Evolutionary conservation across 2,113 vertebrate species (phyloP).

Genomic region (Sapayoa aenigma): DNA sequence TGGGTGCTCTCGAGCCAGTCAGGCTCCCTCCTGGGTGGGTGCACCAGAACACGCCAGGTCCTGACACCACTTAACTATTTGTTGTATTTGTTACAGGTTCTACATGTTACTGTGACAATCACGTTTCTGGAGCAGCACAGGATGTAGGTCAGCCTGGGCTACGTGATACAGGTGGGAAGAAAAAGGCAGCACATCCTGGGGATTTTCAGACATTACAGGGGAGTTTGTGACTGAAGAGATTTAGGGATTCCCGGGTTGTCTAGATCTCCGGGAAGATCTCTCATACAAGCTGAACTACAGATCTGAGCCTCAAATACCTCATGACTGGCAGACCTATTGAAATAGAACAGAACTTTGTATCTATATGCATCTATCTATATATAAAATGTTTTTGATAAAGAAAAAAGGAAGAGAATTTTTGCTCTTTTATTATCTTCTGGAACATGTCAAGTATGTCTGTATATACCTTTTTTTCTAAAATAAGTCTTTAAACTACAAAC

Average conservation of each 20-base stretch:
- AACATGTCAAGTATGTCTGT: accelerated
- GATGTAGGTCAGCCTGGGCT: not conserved
- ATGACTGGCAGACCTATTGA: not conserved
- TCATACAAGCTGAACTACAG: not conserved
- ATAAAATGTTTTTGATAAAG: not conserved
- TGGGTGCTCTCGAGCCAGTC: not conserved
- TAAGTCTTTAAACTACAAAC: not conserved
- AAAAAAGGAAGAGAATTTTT: not conserved
- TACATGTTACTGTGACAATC: not conserved
- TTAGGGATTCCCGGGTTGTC: not conserved
- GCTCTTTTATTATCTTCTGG: not conserved
- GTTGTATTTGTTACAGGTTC: not conserved
- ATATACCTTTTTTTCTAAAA: not conserved
- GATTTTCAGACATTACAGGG: not conserved
- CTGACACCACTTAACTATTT: not conserved
- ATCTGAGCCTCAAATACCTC: not conserved
- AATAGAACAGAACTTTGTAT: not conserved
- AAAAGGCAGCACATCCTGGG: not conserved
- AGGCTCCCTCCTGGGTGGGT: not conserved
- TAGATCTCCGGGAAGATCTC: not conserved
- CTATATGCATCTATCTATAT: not conserved
- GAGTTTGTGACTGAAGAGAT: not conserved
- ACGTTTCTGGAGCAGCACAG: not conserved
- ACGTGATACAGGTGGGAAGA: not conserved
- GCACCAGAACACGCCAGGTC: accelerated